Percentiles rank a stretch among this genome's conserved stretches.
Evolutionary conservation across 2,797 vertebrate species (phyloP).

Genomic region (Rhabdophis nuchalis): DNA sequence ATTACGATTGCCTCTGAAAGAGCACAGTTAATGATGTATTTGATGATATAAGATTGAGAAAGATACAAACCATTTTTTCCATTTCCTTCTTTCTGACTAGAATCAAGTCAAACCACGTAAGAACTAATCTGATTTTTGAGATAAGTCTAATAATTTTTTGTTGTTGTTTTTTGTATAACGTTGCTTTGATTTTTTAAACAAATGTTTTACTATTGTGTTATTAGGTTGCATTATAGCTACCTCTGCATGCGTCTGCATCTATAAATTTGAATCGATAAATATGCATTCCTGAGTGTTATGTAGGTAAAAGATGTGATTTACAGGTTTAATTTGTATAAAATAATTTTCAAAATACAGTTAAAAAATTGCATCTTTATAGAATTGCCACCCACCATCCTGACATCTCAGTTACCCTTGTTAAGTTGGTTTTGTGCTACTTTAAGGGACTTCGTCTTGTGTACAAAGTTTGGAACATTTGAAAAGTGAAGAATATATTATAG

Average conservation of each 20-base stretch:
- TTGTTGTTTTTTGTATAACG: neutral
- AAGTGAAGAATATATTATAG: neutral
- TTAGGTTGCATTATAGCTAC: neutral
- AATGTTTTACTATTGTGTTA: neutral
- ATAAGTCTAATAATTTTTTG: neutral
- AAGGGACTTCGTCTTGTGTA: neutral
- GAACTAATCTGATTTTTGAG: neutral
- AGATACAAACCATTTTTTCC: neutral
- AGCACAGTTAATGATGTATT: neutral
- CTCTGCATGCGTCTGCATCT: neutral
- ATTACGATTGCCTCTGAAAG: neutral
- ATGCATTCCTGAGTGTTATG: neutral
- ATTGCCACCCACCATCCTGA: too few relatives aligned
- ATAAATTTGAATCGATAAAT: neutral
- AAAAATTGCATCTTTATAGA: neutral
- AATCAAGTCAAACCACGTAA: neutral
- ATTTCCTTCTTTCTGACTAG: neutral
- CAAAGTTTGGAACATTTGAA: neutral
- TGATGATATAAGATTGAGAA: neutral
- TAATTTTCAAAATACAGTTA: neutral
- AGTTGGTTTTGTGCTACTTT: neutral
- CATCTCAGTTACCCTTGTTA: neutral
- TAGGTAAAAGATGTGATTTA: neutral
- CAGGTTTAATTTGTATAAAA: neutral
- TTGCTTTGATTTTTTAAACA: neutral